Evolutionary conservation across 2,888 invertebrate species (phyloP).

Genomic region (Gonocerus acuteangulatus): DNA sequence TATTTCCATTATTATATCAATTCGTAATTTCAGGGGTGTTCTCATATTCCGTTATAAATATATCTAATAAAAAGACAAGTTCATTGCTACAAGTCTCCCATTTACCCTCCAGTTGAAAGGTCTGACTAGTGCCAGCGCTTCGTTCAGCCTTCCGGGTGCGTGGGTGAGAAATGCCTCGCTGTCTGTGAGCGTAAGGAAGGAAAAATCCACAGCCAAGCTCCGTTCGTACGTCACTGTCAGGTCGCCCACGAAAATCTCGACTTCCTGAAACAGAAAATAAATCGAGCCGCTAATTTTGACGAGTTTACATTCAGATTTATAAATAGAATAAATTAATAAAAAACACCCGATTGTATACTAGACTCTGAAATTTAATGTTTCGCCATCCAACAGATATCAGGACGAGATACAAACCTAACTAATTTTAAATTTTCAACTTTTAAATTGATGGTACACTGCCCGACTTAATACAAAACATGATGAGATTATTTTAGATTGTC

Average conservation of each 20-base stretch:
- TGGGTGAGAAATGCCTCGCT: conserved; percentile 70
- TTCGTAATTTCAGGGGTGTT: too few species aligned
- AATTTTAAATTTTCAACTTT: too few species aligned
- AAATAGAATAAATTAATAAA: conserved; percentile 10
- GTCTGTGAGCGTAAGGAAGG: conserved; percentile 66
- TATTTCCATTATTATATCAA: too few species aligned
- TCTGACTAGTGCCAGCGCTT: conserved; percentile 63
- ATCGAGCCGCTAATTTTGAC: too few species aligned
- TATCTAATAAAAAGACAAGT: too few species aligned
- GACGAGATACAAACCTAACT: too few species aligned
- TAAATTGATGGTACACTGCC: too few species aligned
- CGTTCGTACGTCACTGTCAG: conserved; percentile 66
- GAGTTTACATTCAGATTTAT: neutral
- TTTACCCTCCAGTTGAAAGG: conserved; percentile 63
- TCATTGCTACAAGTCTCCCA: too few species aligned
- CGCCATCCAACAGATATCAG: too few species aligned
- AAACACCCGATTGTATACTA: neutral
- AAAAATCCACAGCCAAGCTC: conserved; percentile 64
- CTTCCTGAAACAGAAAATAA: conserved; percentile 52
- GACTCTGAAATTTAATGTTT: neutral
- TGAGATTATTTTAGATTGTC: too few species aligned
- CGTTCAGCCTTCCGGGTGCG: conserved; percentile 62
- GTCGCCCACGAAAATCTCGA: conserved; percentile 66
- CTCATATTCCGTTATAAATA: too few species aligned
- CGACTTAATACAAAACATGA: too few species aligned